A percentile compares a stretch with the other conserved stretches of the same genome.
These are phyloP conservation scores for Notarius lentiginosus DNA, from an alignment of 2,113 vertebrate genomes.

Conservation along the genomic window DNA sequence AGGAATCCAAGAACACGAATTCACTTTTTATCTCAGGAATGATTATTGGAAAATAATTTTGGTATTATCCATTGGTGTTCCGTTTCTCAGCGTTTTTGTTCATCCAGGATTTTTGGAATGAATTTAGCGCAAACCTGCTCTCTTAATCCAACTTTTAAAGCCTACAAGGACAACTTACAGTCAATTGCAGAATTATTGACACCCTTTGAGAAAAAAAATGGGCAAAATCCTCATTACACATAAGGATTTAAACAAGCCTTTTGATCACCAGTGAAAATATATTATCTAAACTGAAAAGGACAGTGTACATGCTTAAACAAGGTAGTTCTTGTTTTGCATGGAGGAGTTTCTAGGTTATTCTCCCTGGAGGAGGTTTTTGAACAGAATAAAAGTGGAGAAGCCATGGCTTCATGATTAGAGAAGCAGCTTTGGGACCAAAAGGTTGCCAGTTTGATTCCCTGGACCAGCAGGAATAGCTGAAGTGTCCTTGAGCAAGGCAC, in stretches of 20 bases:
- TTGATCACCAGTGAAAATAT: neutral
- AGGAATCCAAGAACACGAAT: neutral
- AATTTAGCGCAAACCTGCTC: neutral
- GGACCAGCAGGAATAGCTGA: no score
- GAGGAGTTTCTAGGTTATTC: no score
- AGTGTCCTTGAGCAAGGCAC: no score
- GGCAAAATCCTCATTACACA: neutral
- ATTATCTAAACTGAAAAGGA: no score
- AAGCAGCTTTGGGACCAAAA: no score
- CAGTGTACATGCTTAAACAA: no score
- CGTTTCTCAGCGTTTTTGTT: neutral
- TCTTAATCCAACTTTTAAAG: neutral
- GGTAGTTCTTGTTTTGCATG: no score
- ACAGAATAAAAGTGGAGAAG: neutral
- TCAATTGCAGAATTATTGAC: neutral
- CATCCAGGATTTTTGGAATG: neutral
- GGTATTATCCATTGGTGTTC: neutral
- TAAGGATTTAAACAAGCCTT: neutral
- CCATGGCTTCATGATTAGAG: no score
- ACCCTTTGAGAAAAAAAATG: neutral
- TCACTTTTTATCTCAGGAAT: neutral
- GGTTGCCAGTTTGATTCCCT: no score
- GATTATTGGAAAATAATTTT: neutral
- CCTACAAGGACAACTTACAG: neutral
- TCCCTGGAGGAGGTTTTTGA: no score